A percentile compares a stretch with the other conserved stretches of the same genome.
Conservation (phyloP, 2,888 invertebrate species). For the Cryptus viduatorius region DNA sequence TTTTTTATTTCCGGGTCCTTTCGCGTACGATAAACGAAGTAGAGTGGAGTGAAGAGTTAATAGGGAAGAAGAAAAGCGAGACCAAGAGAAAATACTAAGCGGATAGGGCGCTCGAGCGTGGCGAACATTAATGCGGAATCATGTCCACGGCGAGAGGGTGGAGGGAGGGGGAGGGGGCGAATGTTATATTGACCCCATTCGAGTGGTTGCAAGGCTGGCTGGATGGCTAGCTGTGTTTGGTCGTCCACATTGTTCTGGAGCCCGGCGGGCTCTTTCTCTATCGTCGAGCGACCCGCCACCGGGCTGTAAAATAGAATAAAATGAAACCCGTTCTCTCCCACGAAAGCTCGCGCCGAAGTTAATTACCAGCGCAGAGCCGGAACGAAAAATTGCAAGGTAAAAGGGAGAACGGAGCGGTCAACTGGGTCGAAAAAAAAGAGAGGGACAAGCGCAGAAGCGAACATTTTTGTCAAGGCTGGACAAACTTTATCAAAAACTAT, state of each 20-base stretch:
- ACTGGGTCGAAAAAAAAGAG: conserved; percentile 28
- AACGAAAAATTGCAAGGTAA: conserved; percentile 51
- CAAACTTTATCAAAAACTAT: conserved; percentile 54
- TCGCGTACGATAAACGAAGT: conserved; percentile 4
- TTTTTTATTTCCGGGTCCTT: background rate
- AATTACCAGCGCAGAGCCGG: conserved; percentile 47
- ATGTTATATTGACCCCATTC: conserved; percentile 53
- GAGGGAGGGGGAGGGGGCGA: background rate
- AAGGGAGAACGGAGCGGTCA: conserved; percentile 32
- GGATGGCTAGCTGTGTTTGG: conserved; percentile 24
- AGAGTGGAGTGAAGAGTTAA: conserved; percentile 29
- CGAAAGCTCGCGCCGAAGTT: conserved; percentile 51
- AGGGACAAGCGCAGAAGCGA: background rate
- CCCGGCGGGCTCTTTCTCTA: conserved; percentile 42
- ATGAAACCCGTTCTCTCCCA: conserved; percentile 35
- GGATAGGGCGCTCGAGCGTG: conserved; percentile 13
- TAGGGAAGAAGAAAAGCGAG: conserved; percentile 19
- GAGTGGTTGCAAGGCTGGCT: conserved; percentile 33
- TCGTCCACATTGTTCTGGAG: conserved; percentile 39
- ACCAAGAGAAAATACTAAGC: conserved; percentile 18
- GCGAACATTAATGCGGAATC: conserved; percentile 55
- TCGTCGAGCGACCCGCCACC: conserved; percentile 36
- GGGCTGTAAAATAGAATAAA: conserved; percentile 52
- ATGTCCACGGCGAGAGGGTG: conserved; percentile 25
- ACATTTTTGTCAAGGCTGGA: conserved; percentile 41